phyloP scores from a whole-genome alignment of 2,113 vertebrate species.

The Tiliqua scincoides region DNA sequence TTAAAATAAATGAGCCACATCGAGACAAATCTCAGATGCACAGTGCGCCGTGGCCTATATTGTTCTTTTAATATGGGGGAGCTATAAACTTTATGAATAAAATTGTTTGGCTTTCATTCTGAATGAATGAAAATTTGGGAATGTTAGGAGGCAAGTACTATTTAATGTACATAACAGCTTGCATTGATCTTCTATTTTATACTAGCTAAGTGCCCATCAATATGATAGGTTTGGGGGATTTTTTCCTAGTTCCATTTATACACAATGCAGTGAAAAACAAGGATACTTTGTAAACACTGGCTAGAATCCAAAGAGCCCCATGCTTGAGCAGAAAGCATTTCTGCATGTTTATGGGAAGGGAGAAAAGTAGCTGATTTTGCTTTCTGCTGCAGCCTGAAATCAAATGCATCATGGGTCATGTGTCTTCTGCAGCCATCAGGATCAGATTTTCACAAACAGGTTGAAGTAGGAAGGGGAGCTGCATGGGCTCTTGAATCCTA shows the following conservation, averaged over 20 bases:
- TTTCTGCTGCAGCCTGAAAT: not conserved
- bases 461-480: too few species aligned
- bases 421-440: too few species aligned
- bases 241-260: not conserved
- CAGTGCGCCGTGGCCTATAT: constrained; percentile 65
- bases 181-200: constrained; percentile 18
- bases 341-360: not conserved
- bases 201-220: not conserved
- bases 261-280: not conserved
- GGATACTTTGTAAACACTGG: not conserved
- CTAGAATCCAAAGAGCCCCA: not conserved
- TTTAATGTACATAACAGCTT: constrained; percentile 6
- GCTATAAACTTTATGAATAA: constrained; percentile 55
- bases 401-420: not conserved
- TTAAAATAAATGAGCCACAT: constrained; percentile 82
- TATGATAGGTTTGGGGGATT: not conserved
- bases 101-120: constrained; percentile 28
- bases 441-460: too few species aligned
- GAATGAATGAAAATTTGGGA: too few species aligned
- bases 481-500: too few species aligned
- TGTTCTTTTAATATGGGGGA: constrained; percentile 63
- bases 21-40: constrained; percentile 72
- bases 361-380: not conserved
- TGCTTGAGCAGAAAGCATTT: not conserved
- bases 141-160: constrained; percentile 5